These are phyloP conservation scores for Papilio polytes DNA, from an alignment of 1,140 invertebrate species.

Conservation along the genomic window DNA sequence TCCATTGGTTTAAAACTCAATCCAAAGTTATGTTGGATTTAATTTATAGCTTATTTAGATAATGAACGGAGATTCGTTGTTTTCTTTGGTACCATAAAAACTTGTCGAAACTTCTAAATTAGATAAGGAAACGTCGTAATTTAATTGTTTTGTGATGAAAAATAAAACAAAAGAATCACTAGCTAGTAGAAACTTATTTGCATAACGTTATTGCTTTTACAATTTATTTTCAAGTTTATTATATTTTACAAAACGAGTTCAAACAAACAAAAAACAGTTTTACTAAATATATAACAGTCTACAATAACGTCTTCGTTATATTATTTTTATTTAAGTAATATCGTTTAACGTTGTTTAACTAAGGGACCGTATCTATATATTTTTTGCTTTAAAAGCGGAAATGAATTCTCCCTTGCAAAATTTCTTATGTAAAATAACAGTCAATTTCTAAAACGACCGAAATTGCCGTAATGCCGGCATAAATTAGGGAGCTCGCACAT, in stretches of 20 bases:
- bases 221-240: background rate
- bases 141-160: background rate
- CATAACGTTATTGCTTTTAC: background rate
- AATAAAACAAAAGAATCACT: background rate
- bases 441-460: conserved; percentile 26
- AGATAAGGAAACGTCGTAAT: background rate
- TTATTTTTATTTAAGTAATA: background rate
- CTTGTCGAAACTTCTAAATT: background rate
- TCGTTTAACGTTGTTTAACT: background rate
- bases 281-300: background rate
- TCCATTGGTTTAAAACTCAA: conserved; percentile 1
- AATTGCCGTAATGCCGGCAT: conserved; percentile 32
- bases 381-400: conserved; percentile 19
- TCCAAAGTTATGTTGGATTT: conserved; percentile 1
- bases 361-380: background rate
- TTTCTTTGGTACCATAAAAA: conserved; percentile 17
- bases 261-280: background rate
- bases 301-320: background rate
- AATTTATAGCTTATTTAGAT: conserved; percentile 23
- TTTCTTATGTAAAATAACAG: conserved; percentile 33
- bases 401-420: conserved; percentile 13
- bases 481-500: conserved; percentile 24
- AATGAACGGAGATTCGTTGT: conserved; percentile 20
- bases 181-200: background rate
- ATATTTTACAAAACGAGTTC: background rate